Base-by-base conservation (phyloP, 2,888 invertebrate species). In the Thymelicus sylvestris region DNA sequence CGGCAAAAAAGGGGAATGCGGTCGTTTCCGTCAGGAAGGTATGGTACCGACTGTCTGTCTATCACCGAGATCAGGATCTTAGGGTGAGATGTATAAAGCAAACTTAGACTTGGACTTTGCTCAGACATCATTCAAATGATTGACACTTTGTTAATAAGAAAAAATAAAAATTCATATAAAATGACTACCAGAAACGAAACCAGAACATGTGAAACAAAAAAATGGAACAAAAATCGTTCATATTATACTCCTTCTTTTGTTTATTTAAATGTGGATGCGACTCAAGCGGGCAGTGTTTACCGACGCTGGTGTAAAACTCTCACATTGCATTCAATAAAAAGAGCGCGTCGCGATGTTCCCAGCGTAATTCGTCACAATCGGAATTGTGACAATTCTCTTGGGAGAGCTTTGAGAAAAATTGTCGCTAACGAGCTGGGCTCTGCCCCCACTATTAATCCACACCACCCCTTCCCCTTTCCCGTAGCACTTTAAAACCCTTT, bases 371-470 rank as follows among this genome's bases (percentile, higher is more conserved):
- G 88, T 92, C 90, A 92, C 89, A 92, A 90, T 91, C 90, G 88
- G 87, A 88, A 91, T 91, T 90, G 89, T 92, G 87, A 91, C 92
- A 87, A 92, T 90, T 89, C 91, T 83, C 88, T 80, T 78, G 87
- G 85, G 89, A 88, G 83, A 87, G 91, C 91, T 92, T 91, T 92
- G 91, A 91, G 92, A 92, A 92, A 92, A 93, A 92, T 90, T 91
- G 90, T 90, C 90, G 87, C 90, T 92, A 93, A 92, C 92, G 92
- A 92, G 92, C 92, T 91, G 86, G 85, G 82, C 79, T 77, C 76
- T 73, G 76, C 78, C 80, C 81, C 84, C 81, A 82, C 85, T 89
- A 90, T 90, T 89, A 91, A 90, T 90, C 90, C 89, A 80, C 77
- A 79, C 82, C 83, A 81, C 81, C 84, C 80, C 81, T 57, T 19